Evolutionary conservation across 35 echinoderm and acorn worm genomes (phyloP).

Genomic region (Acanthaster planci): DNA sequence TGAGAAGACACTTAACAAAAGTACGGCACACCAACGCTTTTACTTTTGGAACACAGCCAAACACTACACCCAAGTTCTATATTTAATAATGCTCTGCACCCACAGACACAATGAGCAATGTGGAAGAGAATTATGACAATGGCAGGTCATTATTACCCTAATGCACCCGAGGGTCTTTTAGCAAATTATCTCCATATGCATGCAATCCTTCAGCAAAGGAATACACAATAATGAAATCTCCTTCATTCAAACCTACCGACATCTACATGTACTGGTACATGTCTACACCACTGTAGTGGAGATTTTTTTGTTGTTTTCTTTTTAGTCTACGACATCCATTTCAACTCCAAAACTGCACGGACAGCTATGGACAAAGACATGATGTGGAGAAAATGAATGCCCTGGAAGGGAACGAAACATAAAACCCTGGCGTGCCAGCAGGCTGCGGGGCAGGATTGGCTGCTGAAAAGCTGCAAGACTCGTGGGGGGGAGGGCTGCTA

Average conservation of each 20-base stretch:
- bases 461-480: not conserved
- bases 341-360: not conserved
- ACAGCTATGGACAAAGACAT: not conserved
- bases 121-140: not conserved
- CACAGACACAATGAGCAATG: no score
- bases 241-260: no score
- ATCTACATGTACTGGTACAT: no score
- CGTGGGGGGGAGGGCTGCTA: not conserved
- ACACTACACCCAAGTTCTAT: no score
- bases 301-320: no score
- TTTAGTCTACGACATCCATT: not conserved
- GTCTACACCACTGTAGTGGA: no score
- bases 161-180: slow-evolving; percentile 1
- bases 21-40: no score
- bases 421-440: not conserved
- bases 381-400: not conserved
- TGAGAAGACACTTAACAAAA: no score
- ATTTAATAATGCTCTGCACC: no score
- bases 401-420: not conserved
- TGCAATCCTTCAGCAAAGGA: not conserved
- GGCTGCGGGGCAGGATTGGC: slow-evolving; percentile 17
- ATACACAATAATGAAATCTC: not conserved
- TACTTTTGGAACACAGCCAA: no score
- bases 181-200: slow-evolving; percentile 26
- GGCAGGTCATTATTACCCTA: not conserved